Evolutionary conservation across 2,113 vertebrate species (phyloP).

Genomic region (Saguinus midas): DNA sequence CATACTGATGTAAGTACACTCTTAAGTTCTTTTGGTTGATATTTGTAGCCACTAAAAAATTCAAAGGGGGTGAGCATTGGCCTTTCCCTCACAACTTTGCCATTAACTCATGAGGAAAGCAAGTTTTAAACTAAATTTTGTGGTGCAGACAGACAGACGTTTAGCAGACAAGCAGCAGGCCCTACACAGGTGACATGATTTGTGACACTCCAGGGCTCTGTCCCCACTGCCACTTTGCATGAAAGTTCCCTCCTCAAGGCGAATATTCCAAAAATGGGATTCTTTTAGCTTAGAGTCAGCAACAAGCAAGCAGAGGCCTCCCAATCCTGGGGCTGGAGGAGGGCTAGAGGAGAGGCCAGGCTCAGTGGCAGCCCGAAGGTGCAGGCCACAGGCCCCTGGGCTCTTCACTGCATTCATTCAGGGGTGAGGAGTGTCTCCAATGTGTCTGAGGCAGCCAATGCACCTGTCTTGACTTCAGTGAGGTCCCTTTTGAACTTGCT

Average conservation of each 20-base stretch:
- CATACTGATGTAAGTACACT: neutral
- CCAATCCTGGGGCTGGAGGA: neutral
- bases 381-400: neutral
- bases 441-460: too few species aligned
- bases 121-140: neutral
- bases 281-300: neutral
- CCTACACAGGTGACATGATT: neutral
- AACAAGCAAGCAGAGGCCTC: neutral
- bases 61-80: neutral
- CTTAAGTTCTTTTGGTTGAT: neutral
- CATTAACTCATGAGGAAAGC: neutral
- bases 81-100: neutral
- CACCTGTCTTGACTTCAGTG: neutral
- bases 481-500: neutral
- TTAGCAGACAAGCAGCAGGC: neutral
- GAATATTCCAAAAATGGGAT: neutral
- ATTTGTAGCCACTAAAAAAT: neutral
- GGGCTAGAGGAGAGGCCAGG: neutral
- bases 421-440: neutral
- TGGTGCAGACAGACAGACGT: neutral
- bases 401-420: neutral
- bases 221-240: neutral
- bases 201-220: neutral
- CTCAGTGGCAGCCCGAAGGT: neutral
- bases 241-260: neutral